Percentiles rank a stretch among this genome's conserved stretches.
These are phyloP conservation scores for Pseudorasbora parva DNA, from an alignment of 2,113 vertebrate genomes.

Conservation along the genomic window DNA sequence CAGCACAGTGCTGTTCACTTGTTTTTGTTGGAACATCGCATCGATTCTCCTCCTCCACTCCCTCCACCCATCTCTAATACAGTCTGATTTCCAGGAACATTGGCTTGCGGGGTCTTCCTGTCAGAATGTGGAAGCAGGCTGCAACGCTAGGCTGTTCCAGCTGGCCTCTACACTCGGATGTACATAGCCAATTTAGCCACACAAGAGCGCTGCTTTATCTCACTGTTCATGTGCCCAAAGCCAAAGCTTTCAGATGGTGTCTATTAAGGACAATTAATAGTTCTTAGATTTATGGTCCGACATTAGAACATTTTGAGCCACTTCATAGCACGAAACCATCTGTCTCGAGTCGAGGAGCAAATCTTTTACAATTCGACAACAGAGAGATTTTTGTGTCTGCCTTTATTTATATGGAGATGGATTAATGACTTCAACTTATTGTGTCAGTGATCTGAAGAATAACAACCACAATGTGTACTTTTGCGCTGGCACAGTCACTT, in stretches of 20 bases:
- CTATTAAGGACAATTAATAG: background rate
- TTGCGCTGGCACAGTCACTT: constrained; percentile 1
- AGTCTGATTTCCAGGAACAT: constrained; percentile 83
- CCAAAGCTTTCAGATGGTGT: background rate
- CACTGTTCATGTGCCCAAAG: background rate
- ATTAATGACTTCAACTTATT: background rate
- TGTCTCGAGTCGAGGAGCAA: background rate
- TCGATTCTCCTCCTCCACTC: constrained; percentile 12
- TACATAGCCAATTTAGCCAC: background rate
- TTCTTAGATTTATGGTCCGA: constrained; percentile 4
- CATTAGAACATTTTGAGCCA: background rate
- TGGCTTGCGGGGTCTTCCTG: constrained; percentile 70
- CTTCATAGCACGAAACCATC: constrained; percentile 2
- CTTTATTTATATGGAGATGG: background rate
- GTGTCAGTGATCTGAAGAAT: background rate
- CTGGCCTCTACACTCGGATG: constrained; percentile 8
- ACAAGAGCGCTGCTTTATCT: background rate
- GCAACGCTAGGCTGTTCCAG: background rate
- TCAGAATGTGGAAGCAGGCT: constrained; percentile 72
- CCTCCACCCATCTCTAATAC: constrained; percentile 37
- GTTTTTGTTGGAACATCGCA: constrained; percentile 52
- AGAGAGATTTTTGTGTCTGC: background rate
- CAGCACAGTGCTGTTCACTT: constrained; percentile 26
- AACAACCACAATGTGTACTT: background rate
- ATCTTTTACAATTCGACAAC: background rate